Evolutionary conservation across 1,140 invertebrate species (phyloP).

Genomic region (Cherax destructor): DNA sequence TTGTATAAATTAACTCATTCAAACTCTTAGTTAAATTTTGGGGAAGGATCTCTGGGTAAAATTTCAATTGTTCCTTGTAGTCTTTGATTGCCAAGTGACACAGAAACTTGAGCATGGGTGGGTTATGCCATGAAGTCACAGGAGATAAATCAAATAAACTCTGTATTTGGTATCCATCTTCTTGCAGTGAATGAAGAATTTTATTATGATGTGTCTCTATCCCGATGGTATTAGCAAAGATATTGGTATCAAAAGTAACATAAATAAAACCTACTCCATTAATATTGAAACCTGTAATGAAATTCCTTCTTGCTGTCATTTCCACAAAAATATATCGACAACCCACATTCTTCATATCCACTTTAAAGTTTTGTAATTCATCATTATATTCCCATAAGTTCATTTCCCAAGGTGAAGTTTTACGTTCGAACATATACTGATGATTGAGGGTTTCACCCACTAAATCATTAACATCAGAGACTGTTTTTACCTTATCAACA

Average conservation of each 20-base stretch:
- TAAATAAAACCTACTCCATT: conserved; percentile 30
- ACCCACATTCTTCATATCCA: conserved; percentile 18
- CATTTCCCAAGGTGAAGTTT: conserved; percentile 26
- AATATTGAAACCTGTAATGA: conserved; percentile 11
- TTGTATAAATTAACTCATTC: neutral
- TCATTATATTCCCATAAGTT: neutral
- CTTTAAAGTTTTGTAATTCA: neutral
- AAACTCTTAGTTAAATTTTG: neutral
- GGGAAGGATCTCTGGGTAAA: neutral
- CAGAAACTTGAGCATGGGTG: conserved; percentile 21
- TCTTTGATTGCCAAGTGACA: conserved; percentile 4
- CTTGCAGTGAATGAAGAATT: neutral
- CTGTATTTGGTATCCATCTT: conserved; percentile 8
- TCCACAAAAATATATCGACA: conserved; percentile 27
- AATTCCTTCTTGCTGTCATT: conserved; percentile 4
- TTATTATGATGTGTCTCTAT: neutral
- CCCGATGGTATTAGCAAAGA: conserved; percentile 20
- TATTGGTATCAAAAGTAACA: conserved; percentile 3
- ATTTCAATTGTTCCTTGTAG: neutral
- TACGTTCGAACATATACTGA: conserved; percentile 20
- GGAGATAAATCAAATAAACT: neutral
- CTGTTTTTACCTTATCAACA: neutral
- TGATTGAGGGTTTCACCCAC: neutral
- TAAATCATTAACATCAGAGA: neutral
- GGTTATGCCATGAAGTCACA: neutral